These are phyloP conservation scores for Procavia capensis DNA, from an alignment of 2,113 vertebrate genomes.

Conservation along the genomic window DNA sequence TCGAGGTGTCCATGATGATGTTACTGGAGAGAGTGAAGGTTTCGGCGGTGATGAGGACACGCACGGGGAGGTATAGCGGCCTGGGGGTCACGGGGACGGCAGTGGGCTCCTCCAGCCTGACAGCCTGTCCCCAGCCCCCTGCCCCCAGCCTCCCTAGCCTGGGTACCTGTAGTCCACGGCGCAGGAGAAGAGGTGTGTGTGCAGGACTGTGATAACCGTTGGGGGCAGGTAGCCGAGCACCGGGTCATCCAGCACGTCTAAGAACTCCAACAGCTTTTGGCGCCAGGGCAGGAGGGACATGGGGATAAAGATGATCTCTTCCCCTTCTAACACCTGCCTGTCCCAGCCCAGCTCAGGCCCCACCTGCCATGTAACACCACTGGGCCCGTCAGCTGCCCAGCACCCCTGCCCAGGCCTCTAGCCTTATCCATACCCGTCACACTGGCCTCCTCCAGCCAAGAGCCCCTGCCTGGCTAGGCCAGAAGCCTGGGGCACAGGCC, in stretches of 20 bases:
- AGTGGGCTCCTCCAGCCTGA: background rate
- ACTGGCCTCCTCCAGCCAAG: background rate
- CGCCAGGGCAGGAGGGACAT: background rate
- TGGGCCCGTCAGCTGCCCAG: background rate
- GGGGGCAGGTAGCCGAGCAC: conserved; percentile 94
- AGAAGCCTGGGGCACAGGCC: background rate
- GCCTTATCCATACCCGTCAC: background rate
- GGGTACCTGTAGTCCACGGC: conserved; percentile 94
- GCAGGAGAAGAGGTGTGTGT: conserved; percentile 93
- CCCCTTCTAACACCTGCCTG: background rate
- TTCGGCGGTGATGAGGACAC: conserved; percentile 92
- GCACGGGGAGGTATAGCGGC: conserved; percentile 93
- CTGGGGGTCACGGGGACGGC: conserved; percentile 77
- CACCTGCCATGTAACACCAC: background rate
- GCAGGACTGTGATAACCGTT: conserved; percentile 93
- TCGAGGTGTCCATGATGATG: conserved; percentile 95
- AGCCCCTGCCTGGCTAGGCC: background rate
- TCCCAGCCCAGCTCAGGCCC: background rate
- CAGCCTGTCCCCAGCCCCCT: background rate
- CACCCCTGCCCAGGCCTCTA: background rate
- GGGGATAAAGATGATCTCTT: background rate
- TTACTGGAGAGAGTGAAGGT: conserved; percentile 96
- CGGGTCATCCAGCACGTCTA: conserved; percentile 94
- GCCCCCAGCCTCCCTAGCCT: fast-evolving
- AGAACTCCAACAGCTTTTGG: conserved; percentile 92